Evolutionary conservation across 2,797 vertebrate genomes (phyloP).

Genomic region (Leuciscus waleckii): DNA sequence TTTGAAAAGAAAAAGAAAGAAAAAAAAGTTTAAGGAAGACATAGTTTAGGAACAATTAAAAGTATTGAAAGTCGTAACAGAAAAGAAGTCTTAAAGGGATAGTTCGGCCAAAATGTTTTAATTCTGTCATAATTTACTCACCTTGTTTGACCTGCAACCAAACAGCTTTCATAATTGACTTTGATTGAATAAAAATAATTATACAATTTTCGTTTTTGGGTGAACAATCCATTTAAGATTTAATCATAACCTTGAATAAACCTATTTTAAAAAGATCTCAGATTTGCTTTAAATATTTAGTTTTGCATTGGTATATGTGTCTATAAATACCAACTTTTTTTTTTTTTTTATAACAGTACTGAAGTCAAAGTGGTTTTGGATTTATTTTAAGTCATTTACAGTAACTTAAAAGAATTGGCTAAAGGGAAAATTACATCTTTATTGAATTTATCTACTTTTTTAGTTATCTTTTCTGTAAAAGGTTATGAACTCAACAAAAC

Average conservation of each 20-base stretch:
- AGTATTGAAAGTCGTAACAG: neutral
- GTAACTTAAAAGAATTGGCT: neutral
- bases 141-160: neutral
- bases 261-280: neutral
- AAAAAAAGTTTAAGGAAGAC: too few relatives aligned
- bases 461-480: neutral
- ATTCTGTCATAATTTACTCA: neutral
- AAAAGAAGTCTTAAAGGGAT: neutral
- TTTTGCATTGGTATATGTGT: neutral
- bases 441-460: neutral
- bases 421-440: neutral
- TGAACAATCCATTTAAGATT: neutral
- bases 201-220: neutral
- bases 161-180: neutral
- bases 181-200: neutral
- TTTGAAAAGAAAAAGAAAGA: neutral
- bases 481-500: neutral
- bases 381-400: neutral
- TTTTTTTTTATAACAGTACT: neutral
- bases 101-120: too few relatives aligned
- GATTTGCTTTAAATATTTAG: neutral
- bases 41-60: neutral
- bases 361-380: neutral
- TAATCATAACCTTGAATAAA: neutral
- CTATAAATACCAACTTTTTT: neutral